Evolutionary conservation across 2,113 vertebrate genomes (phyloP).

Genomic region (Archocentrus centrarchus): DNA sequence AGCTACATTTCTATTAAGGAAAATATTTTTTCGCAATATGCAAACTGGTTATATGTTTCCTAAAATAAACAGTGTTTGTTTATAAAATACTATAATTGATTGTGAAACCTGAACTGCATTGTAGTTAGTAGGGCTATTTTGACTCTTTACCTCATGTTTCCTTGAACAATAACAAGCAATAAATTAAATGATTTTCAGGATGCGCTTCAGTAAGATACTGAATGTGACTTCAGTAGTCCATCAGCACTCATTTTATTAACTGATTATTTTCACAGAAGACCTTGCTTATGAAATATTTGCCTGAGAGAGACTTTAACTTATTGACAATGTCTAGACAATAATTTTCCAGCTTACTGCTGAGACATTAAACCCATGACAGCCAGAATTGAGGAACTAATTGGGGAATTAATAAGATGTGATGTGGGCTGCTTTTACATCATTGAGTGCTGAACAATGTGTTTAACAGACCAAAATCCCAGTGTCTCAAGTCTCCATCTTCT

Average conservation of each 20-base stretch:
- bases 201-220: background rate
- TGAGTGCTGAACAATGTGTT: constrained; percentile 46
- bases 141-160: background rate
- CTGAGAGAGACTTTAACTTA: constrained; percentile 30
- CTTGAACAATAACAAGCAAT: background rate
- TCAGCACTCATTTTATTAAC: constrained; percentile 12
- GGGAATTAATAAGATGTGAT: constrained; percentile 58
- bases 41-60: background rate
- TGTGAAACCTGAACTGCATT: background rate
- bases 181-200: background rate
- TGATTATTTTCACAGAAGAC: background rate
- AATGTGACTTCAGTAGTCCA: background rate
- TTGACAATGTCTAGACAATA: constrained; percentile 56
- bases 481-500: constrained; percentile 30
- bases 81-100: background rate
- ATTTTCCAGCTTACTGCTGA: constrained; percentile 61
- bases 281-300: constrained; percentile 20
- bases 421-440: constrained; percentile 31
- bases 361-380: constrained; percentile 53
- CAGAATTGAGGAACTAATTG: constrained; percentile 52
- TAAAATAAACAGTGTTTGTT: background rate
- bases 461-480: constrained; percentile 36
- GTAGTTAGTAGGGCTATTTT: background rate
- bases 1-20: background rate
- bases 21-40: background rate